Evolutionary conservation across 23 tunicate species (phyloP), one percentile per base, ranked within the genome.

Genomic region (Halocynthia aurantium): DNA sequence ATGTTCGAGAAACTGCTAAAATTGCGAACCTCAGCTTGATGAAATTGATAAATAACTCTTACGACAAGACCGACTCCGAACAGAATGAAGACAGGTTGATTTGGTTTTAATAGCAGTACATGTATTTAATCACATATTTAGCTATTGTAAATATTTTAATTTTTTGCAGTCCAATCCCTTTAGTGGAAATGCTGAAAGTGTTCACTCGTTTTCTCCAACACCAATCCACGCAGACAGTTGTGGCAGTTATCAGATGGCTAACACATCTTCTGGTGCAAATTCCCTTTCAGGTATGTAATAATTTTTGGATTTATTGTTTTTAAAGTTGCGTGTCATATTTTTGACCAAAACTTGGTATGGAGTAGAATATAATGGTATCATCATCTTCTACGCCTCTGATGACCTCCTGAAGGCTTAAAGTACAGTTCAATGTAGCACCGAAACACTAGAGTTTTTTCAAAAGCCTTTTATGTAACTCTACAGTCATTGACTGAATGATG

Each of bases 241-340:
- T 78, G 73, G 98, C 98, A 6, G 88, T 92, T 61, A 88, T 92
- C 20, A 64, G 88, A 53, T 92, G 98, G 98, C 75, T 92, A 22
- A 71, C 77, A 19, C 98, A 92, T 62, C 71, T 92, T 9, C 84
- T 92, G 62, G 76, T 78, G 15, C 77, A 86, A 73, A 92, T 86
- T 31, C 98, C 98, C 4, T 82, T 67, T 69, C 75, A 83, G 64
- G 97, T 85, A 78, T 72, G 83, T 68, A 58, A 21, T 13, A 11
- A 15, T 1, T 67, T 20, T 5, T 72, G 31, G 13, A 20, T 72
- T 72, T n/a, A n/a, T n/a, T n/a, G n/a, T n/a, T n/a, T n/a, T n/a
- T n/a, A n/a, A n/a, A n/a, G n/a, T n/a, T n/a, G n/a, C n/a, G n/a
- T n/a, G n/a, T n/a, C n/a, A n/a, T n/a, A n/a, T n/a, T n/a, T n/a